Evolutionary conservation across 2,797 vertebrate genomes (phyloP), one percentile per base, ranked within the genome.

Genomic region (Gephyroberyx darwinii): DNA sequence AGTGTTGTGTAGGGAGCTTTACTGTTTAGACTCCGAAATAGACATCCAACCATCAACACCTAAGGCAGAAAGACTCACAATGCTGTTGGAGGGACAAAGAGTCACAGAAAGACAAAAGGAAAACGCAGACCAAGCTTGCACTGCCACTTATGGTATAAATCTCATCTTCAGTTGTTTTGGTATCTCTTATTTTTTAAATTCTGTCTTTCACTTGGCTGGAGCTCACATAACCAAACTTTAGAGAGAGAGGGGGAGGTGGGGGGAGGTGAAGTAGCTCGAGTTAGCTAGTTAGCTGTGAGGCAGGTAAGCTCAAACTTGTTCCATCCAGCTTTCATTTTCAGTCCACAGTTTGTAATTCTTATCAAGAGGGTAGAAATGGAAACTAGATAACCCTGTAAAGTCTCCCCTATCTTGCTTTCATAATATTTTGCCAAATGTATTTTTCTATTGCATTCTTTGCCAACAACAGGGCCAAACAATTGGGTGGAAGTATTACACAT

Each of bases 1-100:
- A 54, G 85, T 84, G 93, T 92, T 86, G 81, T 92, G 91, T 89
- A 84, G 80, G 91, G 92, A 92, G 92, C 88, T 88, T 92, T 89
- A 90, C 86, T 88, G 90, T 91, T 92, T 88, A 88, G 88, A 89
- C 86, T 72, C 71, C 83, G 72, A 89, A 85, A 84, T 73, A 83
- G 77, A 83, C 85, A 83, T 87, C 79, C 64, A 71, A 74, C 78
- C 69, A 67, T 65, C 77, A 85, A 87, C 84, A 87, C 89, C 75
- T 53, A 84, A 84, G 76, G 71, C 64, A 67, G 72, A 86, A 80
- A 85, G 86, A 90, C 82, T 88, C 51, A 41, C 71, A 84, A 80
- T 66, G 74, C 82, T 82, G 55, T 74, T 39, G 16, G 78, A 82
- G 74, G 67, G 73, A 75, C 78, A 65, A 53, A 60, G 64, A 30